Evolutionary conservation across 2,797 vertebrate species (phyloP).

Genomic region (Sciaenops ocellatus): DNA sequence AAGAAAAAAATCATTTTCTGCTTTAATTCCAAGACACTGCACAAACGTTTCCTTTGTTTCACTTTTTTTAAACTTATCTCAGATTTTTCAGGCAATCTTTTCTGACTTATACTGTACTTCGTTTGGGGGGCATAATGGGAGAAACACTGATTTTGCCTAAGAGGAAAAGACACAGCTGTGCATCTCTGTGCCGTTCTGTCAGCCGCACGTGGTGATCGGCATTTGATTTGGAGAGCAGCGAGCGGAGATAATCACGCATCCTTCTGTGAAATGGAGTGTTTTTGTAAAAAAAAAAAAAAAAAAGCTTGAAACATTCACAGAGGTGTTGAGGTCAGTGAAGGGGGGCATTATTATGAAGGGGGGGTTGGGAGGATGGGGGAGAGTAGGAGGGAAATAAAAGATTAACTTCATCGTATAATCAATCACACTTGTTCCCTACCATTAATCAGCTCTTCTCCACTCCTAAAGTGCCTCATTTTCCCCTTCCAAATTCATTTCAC

Average conservation of each 20-base stretch:
- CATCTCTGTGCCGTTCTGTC: constrained; percentile 33
- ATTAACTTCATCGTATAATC: constrained; percentile 70
- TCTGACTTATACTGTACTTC: constrained; percentile 6
- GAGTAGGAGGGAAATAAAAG: constrained; percentile 61
- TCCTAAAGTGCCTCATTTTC: constrained; percentile 63
- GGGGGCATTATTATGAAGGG: constrained; percentile 44
- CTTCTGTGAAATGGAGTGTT: constrained; percentile 54
- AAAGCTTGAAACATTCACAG: constrained; percentile 30
- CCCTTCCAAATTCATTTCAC: constrained; percentile 57
- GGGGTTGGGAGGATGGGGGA: background rate
- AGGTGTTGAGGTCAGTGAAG: constrained; percentile 55
- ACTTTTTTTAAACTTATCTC: constrained; percentile 9
- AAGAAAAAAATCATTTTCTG: background rate
- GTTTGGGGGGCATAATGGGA: constrained; percentile 31
- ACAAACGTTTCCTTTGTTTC: constrained; percentile 25
- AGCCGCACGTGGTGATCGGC: constrained; percentile 39
- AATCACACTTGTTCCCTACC: constrained; percentile 71
- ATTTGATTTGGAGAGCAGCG: constrained; percentile 54
- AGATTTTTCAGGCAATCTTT: constrained; percentile 22
- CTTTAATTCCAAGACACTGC: constrained; percentile 11
- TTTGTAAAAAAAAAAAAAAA: background rate
- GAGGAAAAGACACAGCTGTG: constrained; percentile 58
- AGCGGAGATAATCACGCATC: constrained; percentile 60
- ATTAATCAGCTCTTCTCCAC: constrained; percentile 73
- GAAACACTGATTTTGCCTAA: constrained; percentile 47